Base-by-base conservation (phyloP, 2,888 invertebrate species). In the Latrodectus hesperus region DNA sequence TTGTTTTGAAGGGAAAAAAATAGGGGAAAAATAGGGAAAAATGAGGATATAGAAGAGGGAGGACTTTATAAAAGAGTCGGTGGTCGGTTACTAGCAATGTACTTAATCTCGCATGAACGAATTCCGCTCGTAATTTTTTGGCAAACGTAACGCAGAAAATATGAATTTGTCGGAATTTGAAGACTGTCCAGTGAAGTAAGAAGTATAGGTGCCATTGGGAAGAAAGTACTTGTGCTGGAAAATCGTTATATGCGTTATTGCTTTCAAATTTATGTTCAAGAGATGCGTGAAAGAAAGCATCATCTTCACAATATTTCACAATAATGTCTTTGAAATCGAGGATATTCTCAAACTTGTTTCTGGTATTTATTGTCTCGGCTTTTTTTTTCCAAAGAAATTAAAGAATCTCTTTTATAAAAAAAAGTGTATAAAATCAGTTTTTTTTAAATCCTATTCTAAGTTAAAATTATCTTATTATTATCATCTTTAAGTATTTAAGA, bases 1-100 rank as follows among this genome's bases (percentile, higher is more conserved):
- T 77, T 84, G 84, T 84, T 77, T 84, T 71, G 72, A 73, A 65
- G 51, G 52, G 72, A 55, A 53, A 53, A 72, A 60, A 26, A 68
- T 16, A 74, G 55, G 16, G 60, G 26, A 55, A 72, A 60, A 26
- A 68, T 16, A 74, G 55, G 16, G 60, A 55, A 55, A 76, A 65
- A 60, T n/a, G 76, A 17, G 22, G 17, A 64, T 49, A n/a, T 49
- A 17, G 38, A n/a, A n/a, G 65, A 65, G 51, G 60, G 71, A 79
- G 70, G 71, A 60, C 38, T 79, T 79, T 79, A 51, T 26, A 49
- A 55, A 60, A 71, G 49, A 49, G n/a, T 71, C 77, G 22, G 53
- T 76, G 76, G 65, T 77, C 68, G 77, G 67, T n/a, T 60, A 60
- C 60, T 11, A 60, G n/a, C 8, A 60, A 60, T 60, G 60, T 60